These are phyloP conservation scores for Colius striatus DNA, from an alignment of 2,113 vertebrate species.

Conservation along the genomic window DNA sequence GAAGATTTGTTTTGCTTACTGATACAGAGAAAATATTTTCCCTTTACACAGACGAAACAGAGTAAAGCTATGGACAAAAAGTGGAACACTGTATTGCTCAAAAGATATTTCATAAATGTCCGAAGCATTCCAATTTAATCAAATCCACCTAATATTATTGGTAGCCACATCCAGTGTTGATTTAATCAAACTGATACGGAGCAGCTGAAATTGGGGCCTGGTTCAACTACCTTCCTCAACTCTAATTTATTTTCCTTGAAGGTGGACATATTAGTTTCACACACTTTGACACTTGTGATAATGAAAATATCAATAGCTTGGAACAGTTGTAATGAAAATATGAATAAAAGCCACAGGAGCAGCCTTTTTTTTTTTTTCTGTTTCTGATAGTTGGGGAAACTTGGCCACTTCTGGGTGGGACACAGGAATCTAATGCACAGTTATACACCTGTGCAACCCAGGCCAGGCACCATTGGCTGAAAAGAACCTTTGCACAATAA, in stretches of 20 bases:
- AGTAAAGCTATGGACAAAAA: conserved; percentile 2
- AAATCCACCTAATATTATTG: conserved; percentile 25
- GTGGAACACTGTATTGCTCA: not conserved
- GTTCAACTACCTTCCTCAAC: conserved; percentile 20
- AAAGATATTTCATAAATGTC: not conserved
- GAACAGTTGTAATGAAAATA: not conserved
- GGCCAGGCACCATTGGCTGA: not conserved
- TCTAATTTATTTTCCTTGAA: conserved; percentile 65
- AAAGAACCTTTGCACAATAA: not conserved
- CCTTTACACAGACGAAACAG: not conserved
- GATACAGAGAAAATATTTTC: not conserved
- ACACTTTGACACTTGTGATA: conserved; percentile 41
- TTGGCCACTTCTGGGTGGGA: not conserved
- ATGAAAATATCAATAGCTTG: conserved; percentile 51
- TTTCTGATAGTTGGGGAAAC: not conserved
- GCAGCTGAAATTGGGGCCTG: not conserved
- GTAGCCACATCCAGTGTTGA: conserved; percentile 21
- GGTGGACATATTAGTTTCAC: conserved; percentile 25
- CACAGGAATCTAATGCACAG: not conserved
- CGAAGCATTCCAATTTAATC: conserved; percentile 40
- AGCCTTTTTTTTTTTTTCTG: not conserved
- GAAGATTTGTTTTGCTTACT: not conserved
- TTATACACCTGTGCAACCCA: not conserved
- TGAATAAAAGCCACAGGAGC: not conserved
- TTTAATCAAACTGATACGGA: conserved; percentile 71